Conservation (phyloP, 2,888 invertebrate species). For the Lasioglossum pauxillum region DNA sequence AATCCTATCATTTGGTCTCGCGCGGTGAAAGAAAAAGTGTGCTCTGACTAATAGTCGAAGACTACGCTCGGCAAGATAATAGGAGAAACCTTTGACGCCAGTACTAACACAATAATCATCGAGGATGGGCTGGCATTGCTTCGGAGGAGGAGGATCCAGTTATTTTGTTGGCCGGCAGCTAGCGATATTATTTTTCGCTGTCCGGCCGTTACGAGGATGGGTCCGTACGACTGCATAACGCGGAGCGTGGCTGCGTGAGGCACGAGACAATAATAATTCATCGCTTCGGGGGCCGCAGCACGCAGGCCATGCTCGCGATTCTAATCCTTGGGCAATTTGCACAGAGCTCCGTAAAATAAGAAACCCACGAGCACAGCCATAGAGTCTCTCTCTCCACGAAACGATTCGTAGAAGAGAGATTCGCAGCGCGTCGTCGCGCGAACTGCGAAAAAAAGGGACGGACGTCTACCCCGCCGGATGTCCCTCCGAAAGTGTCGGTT, state of each 20-base stretch:
- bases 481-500: conserved; percentile 38
- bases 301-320: conserved; percentile 73
- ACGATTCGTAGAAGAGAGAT: conserved; percentile 64
- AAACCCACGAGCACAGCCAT: conserved; percentile 42
- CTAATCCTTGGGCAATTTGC: conserved; percentile 75
- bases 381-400: conserved; percentile 37
- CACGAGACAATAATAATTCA: conserved; percentile 78
- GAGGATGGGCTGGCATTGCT: conserved; percentile 22
- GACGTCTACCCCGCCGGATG: conserved; percentile 44
- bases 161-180: conserved; percentile 57
- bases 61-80: conserved; percentile 10
- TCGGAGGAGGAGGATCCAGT: conserved; percentile 53
- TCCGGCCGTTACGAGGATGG: conserved; percentile 57
- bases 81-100: conserved; percentile 33
- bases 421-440: conserved; percentile 29
- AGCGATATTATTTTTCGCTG: conserved; percentile 65
- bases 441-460: conserved; percentile 22
- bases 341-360: conserved; percentile 71
- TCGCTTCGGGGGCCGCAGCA: conserved; percentile 66
- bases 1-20: neutral
- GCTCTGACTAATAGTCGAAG: neutral
- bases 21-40: neutral
- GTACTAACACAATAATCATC: conserved; percentile 37
- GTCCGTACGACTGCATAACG: conserved; percentile 51
- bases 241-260: conserved; percentile 71